Conservation (phyloP, 2,113 vertebrate species). For the Gavia stellata region DNA sequence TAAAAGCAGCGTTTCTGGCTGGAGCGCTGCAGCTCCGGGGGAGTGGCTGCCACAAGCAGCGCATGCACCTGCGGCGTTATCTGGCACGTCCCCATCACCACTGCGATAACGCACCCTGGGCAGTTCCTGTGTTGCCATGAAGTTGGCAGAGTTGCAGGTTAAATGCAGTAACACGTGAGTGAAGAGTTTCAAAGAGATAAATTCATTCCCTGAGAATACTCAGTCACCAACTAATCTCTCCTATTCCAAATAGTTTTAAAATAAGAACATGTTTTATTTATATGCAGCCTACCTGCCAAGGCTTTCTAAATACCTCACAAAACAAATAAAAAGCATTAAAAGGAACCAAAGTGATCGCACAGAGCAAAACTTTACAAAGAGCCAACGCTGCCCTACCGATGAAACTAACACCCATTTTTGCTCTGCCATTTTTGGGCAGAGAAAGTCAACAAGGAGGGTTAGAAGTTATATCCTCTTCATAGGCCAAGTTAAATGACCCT, state of each 20-base stretch:
- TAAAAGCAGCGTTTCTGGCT: neutral
- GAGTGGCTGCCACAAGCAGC: neutral
- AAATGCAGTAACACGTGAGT: neutral
- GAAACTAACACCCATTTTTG: neutral
- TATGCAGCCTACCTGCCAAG: neutral
- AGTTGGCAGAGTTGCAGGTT: neutral
- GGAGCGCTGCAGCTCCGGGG: neutral
- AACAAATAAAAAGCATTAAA: neutral
- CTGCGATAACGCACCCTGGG: neutral
- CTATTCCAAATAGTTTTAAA: neutral
- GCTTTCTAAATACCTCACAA: neutral
- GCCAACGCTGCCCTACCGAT: neutral
- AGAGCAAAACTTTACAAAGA: neutral
- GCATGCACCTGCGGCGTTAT: neutral
- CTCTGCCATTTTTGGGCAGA: neutral
- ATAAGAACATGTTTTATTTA: neutral
- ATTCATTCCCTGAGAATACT: neutral
- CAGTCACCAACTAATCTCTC: neutral
- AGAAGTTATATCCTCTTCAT: neutral
- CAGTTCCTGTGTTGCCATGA: neutral
- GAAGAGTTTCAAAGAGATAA: neutral
- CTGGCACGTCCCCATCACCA: accelerated
- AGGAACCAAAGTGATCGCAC: neutral
- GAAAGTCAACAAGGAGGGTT: neutral
- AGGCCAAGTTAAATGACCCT: neutral